A percentile compares a stretch with the other conserved stretches of the same genome.
These are phyloP conservation scores for Anguilla marmorata DNA, from an alignment of 2,797 vertebrate species.

Conservation along the genomic window DNA sequence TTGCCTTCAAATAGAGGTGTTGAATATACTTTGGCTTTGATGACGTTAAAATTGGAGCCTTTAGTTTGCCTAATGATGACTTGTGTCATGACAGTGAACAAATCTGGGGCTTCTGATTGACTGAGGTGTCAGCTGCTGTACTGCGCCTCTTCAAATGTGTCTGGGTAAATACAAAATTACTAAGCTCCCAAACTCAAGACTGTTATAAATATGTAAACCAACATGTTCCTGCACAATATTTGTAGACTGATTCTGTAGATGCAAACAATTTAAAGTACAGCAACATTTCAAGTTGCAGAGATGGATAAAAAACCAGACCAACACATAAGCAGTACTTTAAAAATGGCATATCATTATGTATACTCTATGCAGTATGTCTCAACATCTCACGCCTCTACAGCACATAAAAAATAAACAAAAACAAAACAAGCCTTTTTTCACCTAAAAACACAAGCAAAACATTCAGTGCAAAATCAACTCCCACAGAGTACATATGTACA, in stretches of 20 bases:
- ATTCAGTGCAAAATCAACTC: not conserved
- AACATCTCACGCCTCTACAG: not conserved
- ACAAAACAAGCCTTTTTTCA: not conserved
- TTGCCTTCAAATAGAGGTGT: not conserved
- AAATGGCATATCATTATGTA: not conserved
- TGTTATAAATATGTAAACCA: slow-evolving; percentile 18
- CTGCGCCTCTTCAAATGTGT: not conserved
- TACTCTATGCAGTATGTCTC: not conserved
- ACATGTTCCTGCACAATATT: not conserved
- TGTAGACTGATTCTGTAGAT: not conserved
- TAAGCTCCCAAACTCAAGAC: not conserved
- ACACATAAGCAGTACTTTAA: not conserved
- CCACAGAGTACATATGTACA: not conserved
- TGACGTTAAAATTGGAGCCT: not conserved
- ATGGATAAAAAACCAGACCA: not conserved
- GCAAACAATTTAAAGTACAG: not conserved
- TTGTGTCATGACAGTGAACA: not conserved
- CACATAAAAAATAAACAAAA: not conserved
- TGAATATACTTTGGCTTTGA: not conserved
- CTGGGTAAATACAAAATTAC: not conserved
- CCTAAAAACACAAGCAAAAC: not conserved
- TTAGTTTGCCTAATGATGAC: not conserved
- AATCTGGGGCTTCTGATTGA: not conserved
- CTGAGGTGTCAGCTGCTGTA: not conserved
- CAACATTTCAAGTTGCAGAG: not conserved